These are phyloP conservation scores for Nymphalis io DNA, from an alignment of 1,140 invertebrate species.

Conservation along the genomic window DNA sequence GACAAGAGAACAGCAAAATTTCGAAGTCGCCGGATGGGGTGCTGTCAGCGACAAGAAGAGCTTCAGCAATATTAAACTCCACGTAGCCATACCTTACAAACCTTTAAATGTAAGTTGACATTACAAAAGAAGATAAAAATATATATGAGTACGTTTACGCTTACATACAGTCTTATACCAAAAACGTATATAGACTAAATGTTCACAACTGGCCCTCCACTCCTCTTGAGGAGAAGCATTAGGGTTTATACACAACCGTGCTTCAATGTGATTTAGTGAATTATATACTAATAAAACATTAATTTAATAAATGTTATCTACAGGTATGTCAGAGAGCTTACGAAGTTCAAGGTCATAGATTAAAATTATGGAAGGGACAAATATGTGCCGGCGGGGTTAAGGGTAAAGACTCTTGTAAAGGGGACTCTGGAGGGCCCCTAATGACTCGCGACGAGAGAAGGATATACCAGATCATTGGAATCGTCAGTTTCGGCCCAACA, in stretches of 20 bases:
- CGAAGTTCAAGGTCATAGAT: constrained; percentile 44
- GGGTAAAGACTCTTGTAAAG: constrained; percentile 60
- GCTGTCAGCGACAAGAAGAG: constrained; percentile 72
- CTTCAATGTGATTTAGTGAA: no score
- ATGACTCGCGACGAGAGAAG: constrained; percentile 66
- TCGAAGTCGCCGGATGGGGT: constrained; percentile 75
- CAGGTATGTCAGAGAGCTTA: constrained; percentile 80
- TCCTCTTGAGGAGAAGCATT: no score
- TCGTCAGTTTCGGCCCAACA: constrained; percentile 82
- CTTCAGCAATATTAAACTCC: constrained; percentile 64
- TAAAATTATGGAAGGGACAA: constrained; percentile 57
- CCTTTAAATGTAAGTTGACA: constrained; percentile 33
- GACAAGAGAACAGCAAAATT: constrained; percentile 25
- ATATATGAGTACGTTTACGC: no score
- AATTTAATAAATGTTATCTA: no score
- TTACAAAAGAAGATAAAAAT: background rate
- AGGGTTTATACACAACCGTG: no score
- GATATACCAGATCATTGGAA: constrained; percentile 62
- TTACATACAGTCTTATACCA: no score
- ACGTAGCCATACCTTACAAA: constrained; percentile 55
- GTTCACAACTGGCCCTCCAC: no score
- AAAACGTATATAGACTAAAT: no score
- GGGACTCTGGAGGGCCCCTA: constrained; percentile 82
- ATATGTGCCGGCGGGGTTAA: constrained; percentile 58
- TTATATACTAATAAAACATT: no score